These are phyloP conservation scores for Mamestra brassicae DNA, from an alignment of 2,888 invertebrate species.

Conservation along the genomic window DNA sequence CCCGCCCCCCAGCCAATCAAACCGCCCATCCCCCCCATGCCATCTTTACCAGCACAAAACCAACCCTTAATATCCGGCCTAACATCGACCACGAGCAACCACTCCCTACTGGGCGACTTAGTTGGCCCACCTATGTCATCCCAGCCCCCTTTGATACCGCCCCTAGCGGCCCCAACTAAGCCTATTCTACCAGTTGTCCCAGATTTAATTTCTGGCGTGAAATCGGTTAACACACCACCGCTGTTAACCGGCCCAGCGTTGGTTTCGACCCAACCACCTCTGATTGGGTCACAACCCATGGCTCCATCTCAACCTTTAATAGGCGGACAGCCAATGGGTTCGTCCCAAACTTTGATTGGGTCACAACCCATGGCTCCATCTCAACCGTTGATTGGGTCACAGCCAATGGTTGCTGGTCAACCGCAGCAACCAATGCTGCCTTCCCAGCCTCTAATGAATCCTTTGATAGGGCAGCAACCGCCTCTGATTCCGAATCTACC, in stretches of 20 bases:
- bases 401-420: slow-evolving; percentile 65
- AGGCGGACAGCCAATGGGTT: slow-evolving; percentile 62
- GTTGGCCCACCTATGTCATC: slow-evolving; percentile 42
- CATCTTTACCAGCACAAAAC: slow-evolving; percentile 39
- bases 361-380: slow-evolving; percentile 65
- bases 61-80: slow-evolving; percentile 52
- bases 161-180: slow-evolving; percentile 70
- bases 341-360: slow-evolving; percentile 60
- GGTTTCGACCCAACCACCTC: slow-evolving; percentile 54
- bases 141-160: slow-evolving; percentile 63
- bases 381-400: slow-evolving; percentile 68
- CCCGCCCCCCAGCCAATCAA: slow-evolving; percentile 78
- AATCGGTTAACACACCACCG: slow-evolving; percentile 69
- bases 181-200: slow-evolving; percentile 76
- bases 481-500: slow-evolving; percentile 45
- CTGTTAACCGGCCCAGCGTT: slow-evolving; percentile 65
- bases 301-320: slow-evolving; percentile 69
- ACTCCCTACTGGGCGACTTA: slow-evolving; percentile 59
- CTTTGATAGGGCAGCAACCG: slow-evolving; percentile 29
- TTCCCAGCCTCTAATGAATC: slow-evolving; percentile 67
- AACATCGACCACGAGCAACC: slow-evolving; percentile 50
- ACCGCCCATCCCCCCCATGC: slow-evolving; percentile 85
- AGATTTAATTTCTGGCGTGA: slow-evolving; percentile 83
- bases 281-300: slow-evolving; percentile 71
- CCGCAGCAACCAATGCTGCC: slow-evolving; percentile 60